These are phyloP conservation scores for Cotesia glomerata DNA, from an alignment of 1,140 invertebrate species.

Conservation along the genomic window DNA sequence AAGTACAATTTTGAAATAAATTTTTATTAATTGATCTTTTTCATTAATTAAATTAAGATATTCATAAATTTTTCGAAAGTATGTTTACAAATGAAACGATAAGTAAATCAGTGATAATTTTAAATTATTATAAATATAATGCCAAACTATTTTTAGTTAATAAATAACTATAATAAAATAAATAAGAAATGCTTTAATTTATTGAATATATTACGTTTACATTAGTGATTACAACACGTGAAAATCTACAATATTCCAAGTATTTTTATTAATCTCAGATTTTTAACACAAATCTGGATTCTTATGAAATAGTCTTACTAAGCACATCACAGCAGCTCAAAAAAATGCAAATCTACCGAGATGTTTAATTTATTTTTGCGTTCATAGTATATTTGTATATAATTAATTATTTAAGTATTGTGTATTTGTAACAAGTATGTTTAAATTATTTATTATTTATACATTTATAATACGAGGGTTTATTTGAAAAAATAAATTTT, in stretches of 20 bases:
- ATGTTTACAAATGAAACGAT: background rate
- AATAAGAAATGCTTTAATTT: background rate
- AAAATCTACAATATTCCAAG: slow-evolving; percentile 7
- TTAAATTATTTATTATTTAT: background rate
- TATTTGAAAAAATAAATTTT: slow-evolving; percentile 11
- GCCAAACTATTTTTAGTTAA: background rate
- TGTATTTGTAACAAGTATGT: background rate
- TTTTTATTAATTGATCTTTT: too few species aligned
- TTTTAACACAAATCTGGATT: slow-evolving; percentile 37
- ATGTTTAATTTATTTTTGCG: background rate
- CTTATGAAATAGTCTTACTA: slow-evolving; percentile 53
- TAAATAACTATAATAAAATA: slow-evolving; percentile 5
- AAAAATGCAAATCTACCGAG: slow-evolving; percentile 50
- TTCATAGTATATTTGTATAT: slow-evolving; percentile 2
- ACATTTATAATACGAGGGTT: slow-evolving; percentile 11
- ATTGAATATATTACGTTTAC: slow-evolving; percentile 24
- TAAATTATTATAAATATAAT: background rate
- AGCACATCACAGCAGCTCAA: slow-evolving; percentile 52
- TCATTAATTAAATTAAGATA: too few species aligned
- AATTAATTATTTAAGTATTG: too few species aligned
- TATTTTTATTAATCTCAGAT: slow-evolving; percentile 38
- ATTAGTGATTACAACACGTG: slow-evolving; percentile 10
- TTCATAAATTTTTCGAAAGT: background rate
- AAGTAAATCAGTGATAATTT: background rate
- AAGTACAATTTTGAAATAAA: too few species aligned